These are phyloP conservation scores for Lagorchestes hirsutus DNA, from an alignment of 2,797 vertebrate species.

Conservation along the genomic window DNA sequence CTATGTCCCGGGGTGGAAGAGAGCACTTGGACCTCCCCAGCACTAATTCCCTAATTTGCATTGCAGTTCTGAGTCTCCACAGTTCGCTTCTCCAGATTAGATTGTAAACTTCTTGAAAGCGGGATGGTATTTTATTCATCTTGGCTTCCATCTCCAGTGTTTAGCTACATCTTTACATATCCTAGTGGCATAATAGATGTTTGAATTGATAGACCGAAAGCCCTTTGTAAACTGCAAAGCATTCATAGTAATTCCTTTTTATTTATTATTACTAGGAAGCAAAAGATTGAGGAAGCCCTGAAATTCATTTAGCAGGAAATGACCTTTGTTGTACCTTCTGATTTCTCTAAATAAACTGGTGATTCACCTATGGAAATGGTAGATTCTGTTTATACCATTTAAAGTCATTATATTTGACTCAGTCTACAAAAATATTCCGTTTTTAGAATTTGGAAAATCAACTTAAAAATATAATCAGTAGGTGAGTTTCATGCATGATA, in stretches of 20 bases:
- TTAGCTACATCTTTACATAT: conserved; percentile 9
- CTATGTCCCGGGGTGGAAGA: background rate
- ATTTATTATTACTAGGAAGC: background rate
- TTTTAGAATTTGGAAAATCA: background rate
- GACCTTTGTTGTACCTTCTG: background rate
- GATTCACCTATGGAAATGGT: background rate
- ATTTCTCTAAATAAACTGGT: background rate
- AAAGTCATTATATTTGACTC: background rate
- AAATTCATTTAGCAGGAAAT: background rate
- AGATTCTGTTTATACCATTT: background rate
- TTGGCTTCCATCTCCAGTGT: background rate
- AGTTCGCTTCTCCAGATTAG: background rate
- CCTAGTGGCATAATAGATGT: conserved; percentile 9
- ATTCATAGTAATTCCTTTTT: background rate
- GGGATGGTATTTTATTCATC: background rate
- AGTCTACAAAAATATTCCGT: background rate
- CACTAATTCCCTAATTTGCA: background rate
- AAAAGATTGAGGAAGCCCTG: background rate
- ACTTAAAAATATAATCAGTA: background rate
- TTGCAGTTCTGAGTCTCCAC: background rate
- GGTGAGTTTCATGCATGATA: background rate
- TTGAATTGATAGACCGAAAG: background rate
- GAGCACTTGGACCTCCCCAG: background rate
- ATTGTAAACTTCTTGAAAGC: background rate
- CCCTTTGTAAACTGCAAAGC: background rate